Percentiles rank a stretch among this genome's conserved stretches.
These are phyloP conservation scores for Agonopterix alstromeriana DNA, from an alignment of 2,888 invertebrate species.

Conservation along the genomic window DNA sequence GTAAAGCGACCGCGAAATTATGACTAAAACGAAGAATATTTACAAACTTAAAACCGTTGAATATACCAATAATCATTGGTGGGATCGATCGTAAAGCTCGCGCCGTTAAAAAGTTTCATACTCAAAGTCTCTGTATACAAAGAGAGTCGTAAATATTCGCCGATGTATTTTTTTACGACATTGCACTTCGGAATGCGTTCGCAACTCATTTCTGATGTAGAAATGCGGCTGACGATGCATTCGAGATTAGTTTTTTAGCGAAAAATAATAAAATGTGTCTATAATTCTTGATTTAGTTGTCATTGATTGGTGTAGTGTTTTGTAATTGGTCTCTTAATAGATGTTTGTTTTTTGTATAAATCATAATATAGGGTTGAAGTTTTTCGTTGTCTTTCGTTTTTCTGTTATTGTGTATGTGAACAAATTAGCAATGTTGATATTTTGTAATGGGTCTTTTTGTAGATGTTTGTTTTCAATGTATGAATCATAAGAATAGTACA, in stretches of 20 bases:
- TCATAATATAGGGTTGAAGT: background rate
- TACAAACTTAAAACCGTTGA: conserved; percentile 4
- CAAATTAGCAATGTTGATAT: too few species aligned
- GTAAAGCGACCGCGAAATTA: background rate
- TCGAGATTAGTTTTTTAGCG: background rate
- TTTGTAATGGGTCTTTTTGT: too few species aligned
- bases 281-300: background rate
- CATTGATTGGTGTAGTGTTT: background rate
- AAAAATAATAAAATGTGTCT: background rate
- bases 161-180: conserved; percentile 4
- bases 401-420: too few species aligned
- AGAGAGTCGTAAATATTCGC: conserved; percentile 7
- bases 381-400: too few species aligned
- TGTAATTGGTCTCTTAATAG: background rate
- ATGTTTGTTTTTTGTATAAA: background rate
- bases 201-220: background rate
- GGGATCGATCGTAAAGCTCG: conserved; percentile 33
- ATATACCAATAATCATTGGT: conserved; percentile 32
- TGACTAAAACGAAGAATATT: background rate
- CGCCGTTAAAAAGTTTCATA: conserved; percentile 46
- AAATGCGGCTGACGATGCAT: background rate
- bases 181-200: background rate
- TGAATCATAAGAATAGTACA: too few species aligned
- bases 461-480: too few species aligned
- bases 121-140: conserved; percentile 27